A percentile compares a stretch with the other conserved stretches of the same genome.
These are phyloP conservation scores for Chloroclystis v-ata DNA, from an alignment of 2,888 invertebrate species.

Conservation along the genomic window DNA sequence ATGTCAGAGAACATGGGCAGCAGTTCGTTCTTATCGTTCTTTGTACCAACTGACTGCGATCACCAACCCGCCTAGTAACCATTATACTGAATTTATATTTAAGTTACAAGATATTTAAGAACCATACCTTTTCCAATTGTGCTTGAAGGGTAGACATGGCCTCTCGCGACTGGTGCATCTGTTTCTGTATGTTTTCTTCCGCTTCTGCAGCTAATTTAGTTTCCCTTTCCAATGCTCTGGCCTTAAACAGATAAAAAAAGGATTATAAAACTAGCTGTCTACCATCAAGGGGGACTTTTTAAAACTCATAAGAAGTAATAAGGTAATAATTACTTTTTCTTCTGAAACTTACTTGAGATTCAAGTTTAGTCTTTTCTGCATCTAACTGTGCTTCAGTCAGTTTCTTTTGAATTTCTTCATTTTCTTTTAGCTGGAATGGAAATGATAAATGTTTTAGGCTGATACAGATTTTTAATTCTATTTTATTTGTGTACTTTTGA, in stretches of 20 bases:
- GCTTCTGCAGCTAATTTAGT: constrained; percentile 59
- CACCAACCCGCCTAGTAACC: no score
- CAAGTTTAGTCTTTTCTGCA: constrained; percentile 50
- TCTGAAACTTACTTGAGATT: constrained; percentile 51
- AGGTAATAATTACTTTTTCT: no score
- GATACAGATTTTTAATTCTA: no score
- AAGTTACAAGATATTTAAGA: not conserved
- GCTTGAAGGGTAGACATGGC: constrained; percentile 70
- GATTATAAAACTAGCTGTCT: no score
- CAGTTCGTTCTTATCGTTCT: no score
- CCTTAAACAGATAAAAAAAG: constrained; percentile 31
- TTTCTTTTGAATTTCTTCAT: constrained; percentile 54
- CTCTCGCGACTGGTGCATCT: constrained; percentile 58
- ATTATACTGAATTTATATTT: no score
- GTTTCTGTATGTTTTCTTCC: constrained; percentile 58
- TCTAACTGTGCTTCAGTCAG: constrained; percentile 50
- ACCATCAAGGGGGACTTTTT: no score
- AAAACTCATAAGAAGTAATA: no score
- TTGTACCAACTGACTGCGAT: no score
- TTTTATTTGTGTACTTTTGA: no score
- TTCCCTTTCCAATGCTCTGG: constrained; percentile 52
- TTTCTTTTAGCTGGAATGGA: constrained; percentile 49
- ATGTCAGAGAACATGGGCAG: no score
- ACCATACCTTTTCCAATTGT: constrained; percentile 66
- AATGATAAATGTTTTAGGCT: not conserved